Conservation (phyloP, 2,113 vertebrate genomes). For the Bufo bufo region DNA sequence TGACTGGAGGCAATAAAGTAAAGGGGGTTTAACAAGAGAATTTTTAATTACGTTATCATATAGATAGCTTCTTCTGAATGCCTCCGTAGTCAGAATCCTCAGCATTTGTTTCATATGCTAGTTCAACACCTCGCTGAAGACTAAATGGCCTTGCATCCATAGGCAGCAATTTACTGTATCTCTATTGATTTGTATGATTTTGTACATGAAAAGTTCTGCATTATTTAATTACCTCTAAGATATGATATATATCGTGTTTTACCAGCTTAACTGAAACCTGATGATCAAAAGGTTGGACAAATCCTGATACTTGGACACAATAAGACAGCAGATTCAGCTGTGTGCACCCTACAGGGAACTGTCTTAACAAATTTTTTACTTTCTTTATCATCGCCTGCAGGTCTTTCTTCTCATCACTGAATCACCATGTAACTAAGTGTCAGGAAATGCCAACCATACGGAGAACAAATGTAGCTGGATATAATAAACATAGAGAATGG, state of each 20-base stretch:
- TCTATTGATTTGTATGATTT: constrained; percentile 33
- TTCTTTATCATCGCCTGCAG: constrained; percentile 62
- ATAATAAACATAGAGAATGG: constrained; percentile 38
- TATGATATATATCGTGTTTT: constrained; percentile 67
- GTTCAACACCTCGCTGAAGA: neutral
- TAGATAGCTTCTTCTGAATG: no score
- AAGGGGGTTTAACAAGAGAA: no score
- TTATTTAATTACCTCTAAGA: constrained; percentile 43
- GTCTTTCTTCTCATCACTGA: constrained; percentile 60
- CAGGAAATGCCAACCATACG: constrained; percentile 65
- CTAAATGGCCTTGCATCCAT: neutral
- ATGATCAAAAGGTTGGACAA: constrained; percentile 70
- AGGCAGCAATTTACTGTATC: constrained; percentile 12
- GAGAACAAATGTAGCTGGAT: constrained; percentile 37
- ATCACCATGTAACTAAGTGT: constrained; percentile 67
- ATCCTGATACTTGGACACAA: constrained; percentile 67
- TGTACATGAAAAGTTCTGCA: constrained; percentile 13
- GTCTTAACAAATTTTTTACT: constrained; percentile 66
- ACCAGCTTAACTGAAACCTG: constrained; percentile 71
- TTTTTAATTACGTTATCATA: no score
- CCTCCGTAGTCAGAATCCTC: neutral
- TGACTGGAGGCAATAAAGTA: no score
- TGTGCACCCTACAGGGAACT: constrained; percentile 65
- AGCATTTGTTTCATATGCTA: neutral
- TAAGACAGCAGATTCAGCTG: constrained; percentile 64